Base-by-base conservation (phyloP, 2,797 vertebrate genomes). In the Eulemur rubriventer region DNA sequence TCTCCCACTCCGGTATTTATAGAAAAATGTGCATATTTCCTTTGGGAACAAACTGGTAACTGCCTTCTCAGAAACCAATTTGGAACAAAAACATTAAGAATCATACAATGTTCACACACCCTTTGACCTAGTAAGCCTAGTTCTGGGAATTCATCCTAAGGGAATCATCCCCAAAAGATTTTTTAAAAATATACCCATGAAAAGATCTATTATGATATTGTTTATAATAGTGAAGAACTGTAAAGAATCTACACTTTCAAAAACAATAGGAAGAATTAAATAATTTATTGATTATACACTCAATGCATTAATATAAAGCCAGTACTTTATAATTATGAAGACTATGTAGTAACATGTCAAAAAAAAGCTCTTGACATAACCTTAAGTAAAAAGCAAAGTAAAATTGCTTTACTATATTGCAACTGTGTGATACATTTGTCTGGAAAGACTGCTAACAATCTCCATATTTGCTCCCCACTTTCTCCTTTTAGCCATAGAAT, bases 31-130 rank as follows among this genome's bases (percentile, higher is more conserved):
- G 83, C 55, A 78, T 59, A 75, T 96, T 97, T 97, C 92, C 80
- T 94, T 93, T 94, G 97, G 95, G 96, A 97, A 97, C 91, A 82
- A 86, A 92, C 52, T 72, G 52, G 63, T 73, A 91, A 80, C 91
- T 81, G 91, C 70, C 94, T 98, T 94, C 96, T 96, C 94, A 97
- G 94, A 97, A 98, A 91, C 85, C 65, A 96, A 48, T 93, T 89
- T 94, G 61, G 86, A 96, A 97, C 76, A 95, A 97, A 97, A 97
- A 93, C 89, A 92, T 89, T 65, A 88, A 92, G 94, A 96, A 38
- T 88, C 63, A 85, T 70, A 91, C 78, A 95, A 95, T 87, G 86
- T 95, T 97, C 95, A 97, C 96, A 97, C 2, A 91, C 93, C 43
- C 96, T 97, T 97, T 97, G 96, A 97, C 97, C 96, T 94, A 73